Evolutionary conservation across 2,888 invertebrate genomes (phyloP), one percentile per base, ranked within the genome.

Genomic region (Eretmocerus hayati): DNA sequence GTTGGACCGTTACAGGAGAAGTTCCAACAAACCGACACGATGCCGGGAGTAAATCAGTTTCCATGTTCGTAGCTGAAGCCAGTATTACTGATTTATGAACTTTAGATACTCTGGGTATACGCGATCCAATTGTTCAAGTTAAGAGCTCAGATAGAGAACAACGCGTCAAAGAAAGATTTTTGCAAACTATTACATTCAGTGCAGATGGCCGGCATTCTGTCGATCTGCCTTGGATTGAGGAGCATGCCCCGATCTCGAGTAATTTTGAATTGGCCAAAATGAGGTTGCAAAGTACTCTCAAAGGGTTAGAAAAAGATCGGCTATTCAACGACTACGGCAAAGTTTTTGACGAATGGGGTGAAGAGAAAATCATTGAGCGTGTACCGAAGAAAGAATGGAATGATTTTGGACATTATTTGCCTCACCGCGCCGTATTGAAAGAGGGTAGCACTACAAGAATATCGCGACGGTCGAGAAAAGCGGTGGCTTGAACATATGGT

Each of bases 1-100:
- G 59, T 5, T 61, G 63, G 61, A 56, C 54, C 3, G 9, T 62
- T 21, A 56, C 55, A 53, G 59, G 58, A 3, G 59, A 54, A 16
- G 9, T 15, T 4, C 2, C n/a, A 2, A 15, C 16, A 35, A 15
- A 35, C 4, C 2, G 16, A 15, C 4, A 4, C 9, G 35, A 35
- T 35, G 6, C n/a, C 2, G 18, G 3, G 11, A 5, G 9, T 8
- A 11, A 2, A 8, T 13, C 40, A 18, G 2, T 18, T 2, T 19
- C 40, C 37, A 35, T 35, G 35, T 35, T 35, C 18, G 16, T 15
- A 35, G 3, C 26, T 11, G 26, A 26, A 26, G 26, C 26, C 8
- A 26, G 11, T 8, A 26, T 26, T 26, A 8, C 26, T 6, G 26
- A 26, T 11, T 11, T 26, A 26, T 26, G 26, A 11, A 26, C 8